Evolutionary conservation across 1,140 invertebrate species (phyloP).

Genomic region (Drosophila malerkotliana): DNA sequence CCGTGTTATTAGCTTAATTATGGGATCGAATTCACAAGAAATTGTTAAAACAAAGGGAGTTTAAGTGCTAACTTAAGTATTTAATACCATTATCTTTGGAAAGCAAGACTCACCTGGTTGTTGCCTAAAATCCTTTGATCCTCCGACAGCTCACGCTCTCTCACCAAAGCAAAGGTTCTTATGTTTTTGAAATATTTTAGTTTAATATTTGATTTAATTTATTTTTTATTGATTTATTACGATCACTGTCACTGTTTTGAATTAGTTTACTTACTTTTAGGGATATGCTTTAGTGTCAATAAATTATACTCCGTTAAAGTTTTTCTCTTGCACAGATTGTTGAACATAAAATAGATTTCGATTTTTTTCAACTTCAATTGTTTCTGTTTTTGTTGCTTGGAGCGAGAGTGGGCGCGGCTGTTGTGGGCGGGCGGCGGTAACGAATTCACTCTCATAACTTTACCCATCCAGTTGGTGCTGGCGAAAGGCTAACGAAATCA

Average conservation of each 20-base stretch:
- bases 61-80: neutral
- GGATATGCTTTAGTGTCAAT: conserved; percentile 68
- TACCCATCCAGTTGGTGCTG: conserved; percentile 72
- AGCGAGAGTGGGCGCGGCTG: conserved; percentile 61
- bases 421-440: conserved; percentile 62
- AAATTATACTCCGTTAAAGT: conserved; percentile 65
- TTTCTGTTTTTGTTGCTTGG: conserved; percentile 56
- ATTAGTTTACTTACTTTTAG: conserved; percentile 56
- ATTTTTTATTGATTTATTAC: conserved; percentile 2
- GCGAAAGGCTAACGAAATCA: conserved; percentile 45
- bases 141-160: conserved; percentile 14
- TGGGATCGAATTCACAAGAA: conserved; percentile 16
- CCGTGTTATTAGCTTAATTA: conserved; percentile 21
- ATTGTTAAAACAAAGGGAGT: conserved; percentile 2
- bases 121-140: conserved; percentile 8
- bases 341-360: conserved; percentile 82
- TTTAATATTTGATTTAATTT: conserved; percentile 2
- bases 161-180: neutral
- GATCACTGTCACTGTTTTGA: conserved; percentile 20
- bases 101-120: conserved; percentile 5
- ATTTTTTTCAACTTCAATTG: conserved; percentile 75
- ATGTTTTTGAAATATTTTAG: conserved; percentile 3
- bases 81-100: neutral
- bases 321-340: conserved; percentile 81
- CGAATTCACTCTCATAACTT: conserved; percentile 82